Evolutionary conservation across 2,797 vertebrate species (phyloP).

Genomic region (Hippoglossus hippoglossus): DNA sequence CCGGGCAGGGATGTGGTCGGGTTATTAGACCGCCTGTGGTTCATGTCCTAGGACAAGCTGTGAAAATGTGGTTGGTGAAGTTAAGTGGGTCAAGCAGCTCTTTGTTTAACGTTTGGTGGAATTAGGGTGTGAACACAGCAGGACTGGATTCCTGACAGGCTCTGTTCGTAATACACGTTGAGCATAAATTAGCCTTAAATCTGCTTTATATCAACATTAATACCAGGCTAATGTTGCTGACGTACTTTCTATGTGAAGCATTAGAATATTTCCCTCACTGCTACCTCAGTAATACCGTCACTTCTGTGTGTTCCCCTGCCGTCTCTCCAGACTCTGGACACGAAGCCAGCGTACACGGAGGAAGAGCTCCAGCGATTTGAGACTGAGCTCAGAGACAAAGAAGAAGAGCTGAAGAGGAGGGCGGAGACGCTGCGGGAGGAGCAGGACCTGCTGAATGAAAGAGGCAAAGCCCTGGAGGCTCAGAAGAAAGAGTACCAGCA

Average conservation of each 20-base stretch:
- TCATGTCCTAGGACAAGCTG: no score
- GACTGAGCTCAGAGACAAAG: conserved; percentile 85
- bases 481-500: conserved; percentile 93
- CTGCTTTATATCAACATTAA: no score
- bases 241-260: no score
- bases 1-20: no score
- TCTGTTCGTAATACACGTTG: no score
- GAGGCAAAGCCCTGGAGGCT: conserved; percentile 88
- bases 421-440: conserved; percentile 83
- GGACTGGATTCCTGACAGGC: no score
- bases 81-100: neutral
- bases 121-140: neutral
- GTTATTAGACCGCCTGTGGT: no score
- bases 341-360: conserved; percentile 87
- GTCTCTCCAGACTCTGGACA: conserved; percentile 86
- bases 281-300: neutral
- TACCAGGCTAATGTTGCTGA: no score
- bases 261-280: no score
- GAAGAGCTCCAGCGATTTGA: conserved; percentile 90
- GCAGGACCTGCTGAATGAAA: conserved; percentile 85
- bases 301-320: neutral
- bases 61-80: no score
- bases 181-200: no score
- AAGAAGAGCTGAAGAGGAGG: conserved; percentile 87
- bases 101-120: neutral